Conservation (phyloP, 2,888 invertebrate genomes). For the Notodonta ziczac region DNA sequence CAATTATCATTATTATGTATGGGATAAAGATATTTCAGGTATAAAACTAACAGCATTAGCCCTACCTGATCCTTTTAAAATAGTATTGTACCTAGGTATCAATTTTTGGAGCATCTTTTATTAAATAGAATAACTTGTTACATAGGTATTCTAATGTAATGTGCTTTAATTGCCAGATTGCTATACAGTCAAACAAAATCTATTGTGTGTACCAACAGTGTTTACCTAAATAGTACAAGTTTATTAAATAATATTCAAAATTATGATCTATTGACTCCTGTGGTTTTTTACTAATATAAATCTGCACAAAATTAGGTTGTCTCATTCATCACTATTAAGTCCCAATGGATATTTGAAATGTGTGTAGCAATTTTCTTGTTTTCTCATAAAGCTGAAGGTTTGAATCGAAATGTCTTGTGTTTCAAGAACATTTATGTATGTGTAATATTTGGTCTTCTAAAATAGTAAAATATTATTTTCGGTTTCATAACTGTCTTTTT, state of each 20-base stretch:
- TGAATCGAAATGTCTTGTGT: conserved; percentile 52
- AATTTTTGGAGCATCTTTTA: conserved; percentile 27
- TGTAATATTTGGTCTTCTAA: conserved; percentile 77
- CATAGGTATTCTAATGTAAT: conserved; percentile 15
- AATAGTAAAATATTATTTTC: conserved; percentile 81
- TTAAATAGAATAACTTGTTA: neutral
- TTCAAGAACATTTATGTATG: conserved; percentile 65
- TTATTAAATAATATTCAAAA: conserved; percentile 42
- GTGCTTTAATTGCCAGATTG: conserved; percentile 27
- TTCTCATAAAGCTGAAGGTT: conserved; percentile 60
- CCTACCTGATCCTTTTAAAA: conserved; percentile 11
- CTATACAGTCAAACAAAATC: conserved; percentile 7
- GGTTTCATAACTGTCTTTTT: conserved; percentile 67
- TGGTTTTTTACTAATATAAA: conserved; percentile 34
- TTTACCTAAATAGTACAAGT: conserved; percentile 60
- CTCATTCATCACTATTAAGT: conserved; percentile 44
- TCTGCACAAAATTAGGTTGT: conserved; percentile 54
- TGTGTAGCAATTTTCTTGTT: conserved; percentile 67
- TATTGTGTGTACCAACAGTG: conserved; percentile 36
- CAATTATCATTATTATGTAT: conserved; percentile 14
- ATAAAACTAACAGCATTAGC: conserved; percentile 9
- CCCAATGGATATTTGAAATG: conserved; percentile 67
- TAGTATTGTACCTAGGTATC: conserved; percentile 14
- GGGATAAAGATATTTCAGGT: conserved; percentile 11
- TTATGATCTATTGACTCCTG: conserved; percentile 40